Conservation (phyloP, 37 sponge, comb jelly and placozoan genomes). For the Ianthella basta region DNA sequence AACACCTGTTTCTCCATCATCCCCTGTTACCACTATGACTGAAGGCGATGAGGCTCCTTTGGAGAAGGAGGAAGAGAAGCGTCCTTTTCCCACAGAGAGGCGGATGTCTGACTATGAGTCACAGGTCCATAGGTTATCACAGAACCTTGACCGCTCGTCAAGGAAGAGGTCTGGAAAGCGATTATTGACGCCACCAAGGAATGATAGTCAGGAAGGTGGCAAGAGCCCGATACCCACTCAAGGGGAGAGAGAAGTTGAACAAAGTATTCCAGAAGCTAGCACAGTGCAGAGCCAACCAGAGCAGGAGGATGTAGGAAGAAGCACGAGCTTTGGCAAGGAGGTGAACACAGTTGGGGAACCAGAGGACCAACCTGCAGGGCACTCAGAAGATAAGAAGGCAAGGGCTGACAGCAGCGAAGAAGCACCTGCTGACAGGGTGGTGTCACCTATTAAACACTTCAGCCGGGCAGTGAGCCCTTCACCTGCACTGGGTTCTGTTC, state of each 20-base stretch:
- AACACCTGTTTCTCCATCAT: too few relatives aligned
- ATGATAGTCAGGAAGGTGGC: too few relatives aligned
- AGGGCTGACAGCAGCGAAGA: background rate
- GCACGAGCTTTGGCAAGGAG: too few relatives aligned
- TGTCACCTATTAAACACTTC: background rate
- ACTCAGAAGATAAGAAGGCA: background rate
- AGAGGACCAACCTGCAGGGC: background rate
- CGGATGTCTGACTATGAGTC: conserved; percentile 3
- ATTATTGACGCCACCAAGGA: too few relatives aligned
- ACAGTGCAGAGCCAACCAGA: too few relatives aligned
- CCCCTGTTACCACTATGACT: too few relatives aligned
- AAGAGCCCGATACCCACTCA: too few relatives aligned
- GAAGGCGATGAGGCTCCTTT: background rate
- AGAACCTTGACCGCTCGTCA: background rate
- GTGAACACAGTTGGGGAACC: background rate
- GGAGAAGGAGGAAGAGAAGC: background rate
- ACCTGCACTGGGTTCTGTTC: background rate
- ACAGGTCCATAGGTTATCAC: conserved; percentile 10
- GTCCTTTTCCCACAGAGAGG: background rate
- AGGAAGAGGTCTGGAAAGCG: too few relatives aligned
- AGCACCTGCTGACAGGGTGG: background rate
- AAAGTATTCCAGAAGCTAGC: too few relatives aligned
- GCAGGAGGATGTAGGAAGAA: too few relatives aligned
- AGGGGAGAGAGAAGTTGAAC: too few relatives aligned
- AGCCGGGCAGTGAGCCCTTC: background rate